Base-by-base conservation (phyloP, 2,113 vertebrate species). In the Scartelaos histophorus region DNA sequence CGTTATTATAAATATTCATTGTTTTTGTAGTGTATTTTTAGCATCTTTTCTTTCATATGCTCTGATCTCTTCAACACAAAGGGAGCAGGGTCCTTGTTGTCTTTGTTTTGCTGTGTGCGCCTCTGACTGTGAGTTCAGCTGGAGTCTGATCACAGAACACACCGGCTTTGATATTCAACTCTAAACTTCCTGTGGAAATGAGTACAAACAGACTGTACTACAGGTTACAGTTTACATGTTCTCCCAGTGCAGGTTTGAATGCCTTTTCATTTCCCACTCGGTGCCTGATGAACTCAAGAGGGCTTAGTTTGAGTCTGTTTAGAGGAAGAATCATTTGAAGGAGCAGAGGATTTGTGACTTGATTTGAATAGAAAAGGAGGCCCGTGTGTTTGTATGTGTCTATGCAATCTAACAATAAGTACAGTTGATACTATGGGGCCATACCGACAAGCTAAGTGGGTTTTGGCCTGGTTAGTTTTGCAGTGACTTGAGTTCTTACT, bases 81-180 rank as follows among this genome's bases (percentile, higher is more conserved):
- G n/a, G 24, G 17, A 25, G 17, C 65, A 47, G 57, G 10, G 68
- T 29, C 34, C 29, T 53, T 71, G 46, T 43, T 61, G 43, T 22
- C 29, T 54, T 49, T 57, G 64, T 17, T 74, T 65, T 56, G 34
- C 53, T 66, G 53, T 34, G 17, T 34, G 25, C 21, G 29, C 51
- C 24, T 69, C 76, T 58, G 53, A 6, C 72, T 61, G 72, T 34
- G 75, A 62, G 58, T 72, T 65, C 56, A 71, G 68, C 65, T 72
- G 71, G 53, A 69, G 35, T 69, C 49, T 60, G 45, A 76, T 46
- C 13, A 19, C 54, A 51, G 67, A n/a, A 53, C 17, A 53, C 17
- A 53, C 35, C 19, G 12, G 38, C 47, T 74, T 64, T 77, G 56
- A 78, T 70, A 58, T 78, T 64, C 47, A 29, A 13, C 67, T 22